Percentiles rank a stretch among this genome's conserved stretches.
Evolutionary conservation across 2,888 invertebrate species (phyloP).

Genomic region (Drosophila sordidapex): DNA sequence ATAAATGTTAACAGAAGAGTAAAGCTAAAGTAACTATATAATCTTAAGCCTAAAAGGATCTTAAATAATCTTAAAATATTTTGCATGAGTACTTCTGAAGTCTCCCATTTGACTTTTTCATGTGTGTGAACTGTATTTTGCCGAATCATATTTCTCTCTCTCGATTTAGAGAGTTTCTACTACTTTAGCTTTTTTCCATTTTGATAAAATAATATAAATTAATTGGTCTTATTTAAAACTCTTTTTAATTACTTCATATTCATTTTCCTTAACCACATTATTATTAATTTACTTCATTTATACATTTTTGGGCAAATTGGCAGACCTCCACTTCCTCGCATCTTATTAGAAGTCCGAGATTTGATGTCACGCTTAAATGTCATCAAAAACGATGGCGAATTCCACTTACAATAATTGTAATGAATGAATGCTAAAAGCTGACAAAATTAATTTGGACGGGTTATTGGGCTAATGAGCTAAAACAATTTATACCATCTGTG

Average conservation of each 20-base stretch:
- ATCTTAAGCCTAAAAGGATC: too few species aligned
- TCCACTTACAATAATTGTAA: constrained; percentile 58
- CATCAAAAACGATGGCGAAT: constrained; percentile 14
- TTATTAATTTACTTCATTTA: neutral
- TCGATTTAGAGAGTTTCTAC: neutral
- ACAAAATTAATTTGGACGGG: constrained; percentile 37
- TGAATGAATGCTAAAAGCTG: constrained; percentile 33
- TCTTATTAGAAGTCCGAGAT: neutral
- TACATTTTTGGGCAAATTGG: neutral
- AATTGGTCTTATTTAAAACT: neutral
- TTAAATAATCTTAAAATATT: too few species aligned
- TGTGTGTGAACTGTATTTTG: neutral
- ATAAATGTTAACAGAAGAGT: neutral
- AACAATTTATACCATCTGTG: constrained; percentile 20
- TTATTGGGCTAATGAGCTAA: constrained; percentile 23
- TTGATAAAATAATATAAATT: neutral
- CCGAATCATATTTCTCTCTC: neutral
- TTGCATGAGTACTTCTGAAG: too few species aligned
- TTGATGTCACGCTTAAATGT: constrained; percentile 17
- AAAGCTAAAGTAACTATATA: accelerated
- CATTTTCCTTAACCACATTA: neutral
- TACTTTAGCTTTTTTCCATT: neutral
- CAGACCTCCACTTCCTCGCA: neutral
- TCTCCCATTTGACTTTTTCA: neutral
- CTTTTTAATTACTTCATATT: too few species aligned